Evolutionary conservation across 2,888 invertebrate species (phyloP), one percentile per base, ranked within the genome.

Genomic region (Cylloceria caligata): DNA sequence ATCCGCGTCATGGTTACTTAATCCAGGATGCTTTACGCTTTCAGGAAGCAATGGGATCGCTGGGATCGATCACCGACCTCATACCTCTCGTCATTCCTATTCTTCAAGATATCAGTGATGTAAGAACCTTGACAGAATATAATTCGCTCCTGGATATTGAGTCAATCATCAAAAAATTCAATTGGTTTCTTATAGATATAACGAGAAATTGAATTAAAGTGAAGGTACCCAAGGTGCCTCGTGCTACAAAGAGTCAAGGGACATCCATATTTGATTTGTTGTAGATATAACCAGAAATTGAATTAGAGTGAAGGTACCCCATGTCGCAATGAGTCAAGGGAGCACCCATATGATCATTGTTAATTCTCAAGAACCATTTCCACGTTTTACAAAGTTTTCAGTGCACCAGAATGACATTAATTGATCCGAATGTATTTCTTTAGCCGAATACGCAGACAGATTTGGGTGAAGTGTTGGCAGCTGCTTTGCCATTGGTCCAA

Each of bases 61-160:
- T 93, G n/a, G 88, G 90, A 69, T 87, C 90, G 1, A 7, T 92
- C 4, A 67, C 90, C 30, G 90, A 90, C 13, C 84, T 93, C 2
- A 62, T 93, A 39, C 91, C 91, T 2, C 74, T 93, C 4, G 84
- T 89, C n/a, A 85, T 88, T 2, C 92, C 92, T 0, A 88, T 92
- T 78, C 84, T 93, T 21, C 91, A 92, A 79, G 92, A 92, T 73
- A 88, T 93, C 11, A 92, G 92, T 84, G 90, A 92, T 68, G 92
- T 93, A 89, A 90, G 88, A 83, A 64, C 62, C 49, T 49, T 55
- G 49, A 7, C 64, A 13, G 9, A 47, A 52, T 19, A 7, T 47
- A 7, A 72, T 73, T 60, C 13, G 16, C 57, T 3, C n/a, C 2
- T 16, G 2, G 16, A 55, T 69, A 27, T 27, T 47, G 47, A 65